Evolutionary conservation across 2,113 vertebrate genomes (phyloP), one percentile per base, ranked within the genome.

Genomic region (Excalfactoria chinensis): DNA sequence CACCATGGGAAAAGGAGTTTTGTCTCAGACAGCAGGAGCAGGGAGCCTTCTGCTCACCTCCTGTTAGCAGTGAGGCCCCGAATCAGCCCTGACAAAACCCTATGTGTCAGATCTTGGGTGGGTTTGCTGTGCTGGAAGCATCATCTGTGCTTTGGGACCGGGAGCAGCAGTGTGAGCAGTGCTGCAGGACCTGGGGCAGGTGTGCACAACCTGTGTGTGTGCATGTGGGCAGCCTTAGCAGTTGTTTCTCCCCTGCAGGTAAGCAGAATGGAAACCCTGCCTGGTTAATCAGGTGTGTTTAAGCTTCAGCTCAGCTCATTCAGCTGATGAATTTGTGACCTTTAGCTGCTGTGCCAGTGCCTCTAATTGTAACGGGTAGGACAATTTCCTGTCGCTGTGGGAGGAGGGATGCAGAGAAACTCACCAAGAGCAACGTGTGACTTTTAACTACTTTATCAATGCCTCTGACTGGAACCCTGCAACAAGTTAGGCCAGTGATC

Each of bases 331-430:
- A 86, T 96, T 81, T 1, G 23, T 94, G 95, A 93, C 93, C 89
- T 94, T 96, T 77, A 48, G 60, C 73, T 40, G 18, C 66, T 37
- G 13, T 46, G 22, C 60, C 77, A 81, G 86, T 71, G n/a, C 26
- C 58, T 91, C 81, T 94, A 79, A 79, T 86, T 85, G 75, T 86
- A 83, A 90, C 70, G 89, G 90, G 88, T 89, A 95, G 86, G 83
- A 83, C 72, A 86, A 86, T 93, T 86, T 93, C 74, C 74, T 3
- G 2, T 64, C 82, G 82, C 79, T 76, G 15, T 70, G 79, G 51
- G 62, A 15, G 1, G 28, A 56, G 84, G 51, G 41, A 48, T 48
- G 49, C 49, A 77, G 49, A 90, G 77, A 59, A 93, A 63, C 72
- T 93, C 3, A 18, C 85, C 70, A 82, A 64, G 58, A 92, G 86